Evolutionary conservation across 2,797 vertebrate genomes (phyloP).

Genomic region (Sphaeramia orbicularis): DNA sequence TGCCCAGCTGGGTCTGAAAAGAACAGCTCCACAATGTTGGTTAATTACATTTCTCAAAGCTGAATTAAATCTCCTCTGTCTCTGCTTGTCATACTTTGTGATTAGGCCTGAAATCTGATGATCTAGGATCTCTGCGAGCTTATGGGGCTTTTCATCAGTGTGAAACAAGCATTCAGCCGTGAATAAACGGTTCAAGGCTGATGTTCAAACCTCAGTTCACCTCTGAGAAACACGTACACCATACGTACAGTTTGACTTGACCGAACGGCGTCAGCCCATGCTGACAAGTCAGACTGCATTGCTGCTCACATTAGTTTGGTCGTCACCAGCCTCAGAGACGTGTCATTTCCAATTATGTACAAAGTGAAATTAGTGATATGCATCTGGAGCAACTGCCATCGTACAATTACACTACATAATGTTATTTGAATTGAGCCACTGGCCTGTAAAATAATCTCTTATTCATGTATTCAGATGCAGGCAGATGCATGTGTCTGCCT

Average conservation of each 20-base stretch:
- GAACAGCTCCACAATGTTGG: constrained; percentile 44
- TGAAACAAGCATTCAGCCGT: constrained; percentile 4
- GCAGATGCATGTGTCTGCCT: constrained; percentile 42
- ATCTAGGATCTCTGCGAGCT: constrained; percentile 10
- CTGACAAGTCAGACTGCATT: constrained; percentile 64
- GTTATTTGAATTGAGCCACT: constrained; percentile 64
- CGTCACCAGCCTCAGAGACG: constrained; percentile 38
- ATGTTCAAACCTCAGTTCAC: constrained; percentile 8
- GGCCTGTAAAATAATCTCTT: constrained; percentile 64
- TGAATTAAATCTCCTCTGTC: constrained; percentile 63
- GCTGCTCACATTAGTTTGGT: constrained; percentile 67
- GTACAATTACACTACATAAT: constrained; percentile 48
- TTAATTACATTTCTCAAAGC: constrained; percentile 57
- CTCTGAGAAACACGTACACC: background rate
- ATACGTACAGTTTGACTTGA: constrained; percentile 15
- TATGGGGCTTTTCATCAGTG: background rate
- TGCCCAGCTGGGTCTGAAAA: constrained; percentile 47
- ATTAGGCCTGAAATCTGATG: constrained; percentile 32
- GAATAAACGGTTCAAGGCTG: constrained; percentile 10
- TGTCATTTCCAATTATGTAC: constrained; percentile 68
- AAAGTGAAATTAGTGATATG: constrained; percentile 48
- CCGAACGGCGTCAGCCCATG: constrained; percentile 18
- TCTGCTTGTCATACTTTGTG: background rate
- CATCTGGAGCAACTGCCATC: constrained; percentile 73
- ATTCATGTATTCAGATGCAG: constrained; percentile 65